A percentile compares a stretch with the other conserved stretches of the same genome.
Evolutionary conservation across 2,888 invertebrate genomes (phyloP).

Genomic region (Helicoverpa assulta): DNA sequence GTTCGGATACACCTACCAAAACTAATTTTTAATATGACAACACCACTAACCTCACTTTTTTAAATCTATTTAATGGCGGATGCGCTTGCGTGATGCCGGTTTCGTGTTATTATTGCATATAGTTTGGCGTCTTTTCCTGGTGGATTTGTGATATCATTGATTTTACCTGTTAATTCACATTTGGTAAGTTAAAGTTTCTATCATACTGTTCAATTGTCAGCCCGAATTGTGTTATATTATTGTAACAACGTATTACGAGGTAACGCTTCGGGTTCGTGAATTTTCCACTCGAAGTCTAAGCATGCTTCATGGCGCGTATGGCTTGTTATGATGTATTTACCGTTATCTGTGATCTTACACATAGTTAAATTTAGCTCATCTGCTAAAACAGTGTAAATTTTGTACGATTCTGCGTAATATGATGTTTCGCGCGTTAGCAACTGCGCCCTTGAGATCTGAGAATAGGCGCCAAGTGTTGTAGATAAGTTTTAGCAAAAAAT

Average conservation of each 20-base stretch:
- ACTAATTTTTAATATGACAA: slow-evolving; percentile 66
- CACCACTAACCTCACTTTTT: slow-evolving; percentile 76
- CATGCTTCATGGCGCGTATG: slow-evolving; percentile 85
- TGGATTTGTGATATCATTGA: slow-evolving; percentile 74
- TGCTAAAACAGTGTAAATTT: slow-evolving; percentile 49
- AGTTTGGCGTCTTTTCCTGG: slow-evolving; percentile 84
- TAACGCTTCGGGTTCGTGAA: slow-evolving; percentile 73
- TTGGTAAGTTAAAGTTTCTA: slow-evolving; percentile 70
- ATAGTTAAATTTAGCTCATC: slow-evolving; percentile 62
- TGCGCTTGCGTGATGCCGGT: slow-evolving; percentile 90
- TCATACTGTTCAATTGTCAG: slow-evolving; percentile 14
- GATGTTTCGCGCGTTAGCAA: slow-evolving; percentile 73
- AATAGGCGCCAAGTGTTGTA: slow-evolving; percentile 80
- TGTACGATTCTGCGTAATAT: slow-evolving; percentile 59
- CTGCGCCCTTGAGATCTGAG: slow-evolving; percentile 80
- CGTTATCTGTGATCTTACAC: slow-evolving; percentile 69
- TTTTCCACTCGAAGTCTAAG: slow-evolving; percentile 82
- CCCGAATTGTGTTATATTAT: slow-evolving; percentile 32
- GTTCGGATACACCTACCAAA: slow-evolving; percentile 42
- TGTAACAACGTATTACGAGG: slow-evolving; percentile 55
- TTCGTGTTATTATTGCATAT: slow-evolving; percentile 85
- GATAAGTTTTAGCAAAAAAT: slow-evolving; percentile 69
- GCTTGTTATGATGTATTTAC: slow-evolving; percentile 75
- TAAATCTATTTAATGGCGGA: slow-evolving; percentile 81
- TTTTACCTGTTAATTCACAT: slow-evolving; percentile 69